These are phyloP conservation scores for Limosa lapponica DNA, from an alignment of 2,797 vertebrate genomes.

Conservation along the genomic window DNA sequence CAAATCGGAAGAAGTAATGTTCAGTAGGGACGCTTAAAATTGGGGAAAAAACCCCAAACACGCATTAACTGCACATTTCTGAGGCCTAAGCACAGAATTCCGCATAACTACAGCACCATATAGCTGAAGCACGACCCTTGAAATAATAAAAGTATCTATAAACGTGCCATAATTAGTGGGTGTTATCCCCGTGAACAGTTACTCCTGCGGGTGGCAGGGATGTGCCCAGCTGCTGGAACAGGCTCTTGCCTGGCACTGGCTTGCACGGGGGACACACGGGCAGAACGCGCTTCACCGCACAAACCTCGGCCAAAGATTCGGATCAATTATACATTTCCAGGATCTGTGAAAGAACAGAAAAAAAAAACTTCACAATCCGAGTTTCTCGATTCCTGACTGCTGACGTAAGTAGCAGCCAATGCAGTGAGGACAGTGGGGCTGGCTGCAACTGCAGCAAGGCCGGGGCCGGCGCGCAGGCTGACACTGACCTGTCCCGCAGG, in stretches of 20 bases:
- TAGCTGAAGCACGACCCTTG: not conserved
- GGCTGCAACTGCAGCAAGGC: not conserved
- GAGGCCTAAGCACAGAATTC: not conserved
- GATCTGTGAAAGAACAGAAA: not conserved
- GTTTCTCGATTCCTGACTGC: slow-evolving; percentile 30
- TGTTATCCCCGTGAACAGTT: not conserved
- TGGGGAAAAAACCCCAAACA: not conserved
- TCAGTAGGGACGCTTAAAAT: not conserved
- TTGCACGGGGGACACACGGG: accelerated
- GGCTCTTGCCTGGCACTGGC: not conserved
- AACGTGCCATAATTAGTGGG: accelerated
- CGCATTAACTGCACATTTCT: not conserved
- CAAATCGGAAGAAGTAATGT: not conserved
- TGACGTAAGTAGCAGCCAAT: slow-evolving; percentile 39
- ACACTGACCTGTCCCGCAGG: accelerated
- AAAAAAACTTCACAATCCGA: not conserved
- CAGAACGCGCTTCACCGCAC: not conserved
- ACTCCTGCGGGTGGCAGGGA: not conserved
- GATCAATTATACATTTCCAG: not conserved
- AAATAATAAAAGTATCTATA: not conserved
- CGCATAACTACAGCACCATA: not conserved
- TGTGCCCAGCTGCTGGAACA: not conserved
- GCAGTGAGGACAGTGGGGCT: not conserved
- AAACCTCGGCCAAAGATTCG: not conserved
- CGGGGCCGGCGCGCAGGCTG: accelerated